Evolutionary conservation across 1,140 invertebrate genomes (phyloP), one percentile per base, ranked within the genome.

Genomic region (Brachionus angularis): DNA sequence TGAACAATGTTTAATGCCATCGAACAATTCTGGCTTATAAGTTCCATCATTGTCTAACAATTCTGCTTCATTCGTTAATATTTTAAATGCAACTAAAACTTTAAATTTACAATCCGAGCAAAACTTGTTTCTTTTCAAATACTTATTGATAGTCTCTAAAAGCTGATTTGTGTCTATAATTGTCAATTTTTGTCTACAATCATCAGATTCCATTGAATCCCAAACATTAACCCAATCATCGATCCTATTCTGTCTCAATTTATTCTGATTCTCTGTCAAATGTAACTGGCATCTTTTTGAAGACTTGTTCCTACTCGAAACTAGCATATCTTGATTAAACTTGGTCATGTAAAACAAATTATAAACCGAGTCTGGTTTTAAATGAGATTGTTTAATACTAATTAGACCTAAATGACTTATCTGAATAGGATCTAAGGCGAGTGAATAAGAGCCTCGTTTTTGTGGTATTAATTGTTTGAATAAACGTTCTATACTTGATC

Each of bases 31-130:
- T 16, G 2, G 14, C 7, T 46, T 46, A 31, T 46, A 46, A 25
- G 25, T 62, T 2, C 39, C 39, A 44, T 44, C 55, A 44, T 62
- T 39, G 16, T 18, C 34, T 5, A 27, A 18, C n/a, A 61, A 33
- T 33, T 91, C 90, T 31, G 87, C 85, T 76, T 93, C 90, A 76
- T 89, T 89, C 49, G 91, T 88, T 74, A 95, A 84, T 73, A 95
- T 84, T 75, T 87, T 88, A 81, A 91, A 93, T 44, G 91, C 91
- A 76, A 87, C 83, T 77, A 90, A 76, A 10, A 94, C 91, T 84
- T 93, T 95, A 72, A 90, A 90, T 71, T 91, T 88, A 78, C 91
- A 95, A 79, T 93, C 91, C 1, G 87, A 86, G 78, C 91, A 94
- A 82, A 94, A 87, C 85, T 86, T 87, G 79, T 95, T 91, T 83